Conservation (phyloP, 2,797 vertebrate genomes). For the Syndactyla subalaris region DNA sequence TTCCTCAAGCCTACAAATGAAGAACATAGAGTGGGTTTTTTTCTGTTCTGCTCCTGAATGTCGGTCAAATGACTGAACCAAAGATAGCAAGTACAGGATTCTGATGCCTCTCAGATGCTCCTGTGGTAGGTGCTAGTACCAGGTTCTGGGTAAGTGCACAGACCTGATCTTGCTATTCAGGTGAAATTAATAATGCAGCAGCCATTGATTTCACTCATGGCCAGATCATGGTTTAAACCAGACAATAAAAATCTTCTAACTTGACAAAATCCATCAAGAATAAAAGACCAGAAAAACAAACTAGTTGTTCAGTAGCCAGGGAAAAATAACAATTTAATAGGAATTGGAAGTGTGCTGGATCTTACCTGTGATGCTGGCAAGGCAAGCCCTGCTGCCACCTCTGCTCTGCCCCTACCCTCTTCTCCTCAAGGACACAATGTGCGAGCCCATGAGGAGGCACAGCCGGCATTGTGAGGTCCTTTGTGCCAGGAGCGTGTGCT, state of each 20-base stretch:
- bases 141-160: background rate
- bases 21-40: background rate
- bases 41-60: background rate
- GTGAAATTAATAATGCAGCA: background rate
- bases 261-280: background rate
- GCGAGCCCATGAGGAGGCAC: fast-evolving
- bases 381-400: background rate
- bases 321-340: background rate
- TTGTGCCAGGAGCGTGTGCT: fast-evolving
- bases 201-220: background rate
- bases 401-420: background rate
- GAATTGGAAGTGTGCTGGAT: background rate
- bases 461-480: fast-evolving
- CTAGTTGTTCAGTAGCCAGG: background rate
- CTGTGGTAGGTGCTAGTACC: background rate
- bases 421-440: background rate
- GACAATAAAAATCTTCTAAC: background rate
- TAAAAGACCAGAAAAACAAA: background rate
- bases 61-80: background rate
- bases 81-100: background rate
- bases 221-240: background rate
- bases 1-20: background rate
- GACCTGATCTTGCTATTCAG: background rate
- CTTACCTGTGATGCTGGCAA: background rate
- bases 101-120: background rate